Evolutionary conservation across 2,888 invertebrate species (phyloP).

Genomic region (Lamellibrachia columna): DNA sequence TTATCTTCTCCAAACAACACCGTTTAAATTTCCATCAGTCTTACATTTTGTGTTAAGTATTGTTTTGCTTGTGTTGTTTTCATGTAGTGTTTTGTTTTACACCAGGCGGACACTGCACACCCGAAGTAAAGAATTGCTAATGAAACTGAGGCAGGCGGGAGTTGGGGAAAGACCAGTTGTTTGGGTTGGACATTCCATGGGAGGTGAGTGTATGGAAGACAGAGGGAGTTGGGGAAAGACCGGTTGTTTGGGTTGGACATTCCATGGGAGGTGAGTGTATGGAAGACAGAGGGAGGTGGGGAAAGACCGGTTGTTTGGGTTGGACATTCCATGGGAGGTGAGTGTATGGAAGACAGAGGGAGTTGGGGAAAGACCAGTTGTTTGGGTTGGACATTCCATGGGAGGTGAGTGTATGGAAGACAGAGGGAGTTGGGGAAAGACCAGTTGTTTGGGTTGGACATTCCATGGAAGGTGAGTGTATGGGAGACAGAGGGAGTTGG

Average conservation of each 20-base stretch:
- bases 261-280: conserved; percentile 83
- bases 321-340: conserved; percentile 91
- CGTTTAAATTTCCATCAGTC: no score
- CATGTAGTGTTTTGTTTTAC: background rate
- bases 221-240: conserved; percentile 70
- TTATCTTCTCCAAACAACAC: no score
- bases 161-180: conserved; percentile 85
- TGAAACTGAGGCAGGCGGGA: conserved; percentile 77
- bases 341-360: background rate
- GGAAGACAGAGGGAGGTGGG: conserved; percentile 59
- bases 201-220: conserved; percentile 69
- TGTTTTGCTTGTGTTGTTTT: background rate
- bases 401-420: background rate
- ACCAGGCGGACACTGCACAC: conserved; percentile 50
- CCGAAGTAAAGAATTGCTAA: conserved; percentile 63
- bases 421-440: conserved; percentile 81
- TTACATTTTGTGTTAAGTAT: background rate
- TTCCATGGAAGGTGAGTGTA: conserved; percentile 84
- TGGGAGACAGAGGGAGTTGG: no score
- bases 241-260: conserved; percentile 89
- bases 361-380: background rate
- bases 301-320: conserved; percentile 87
- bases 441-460: conserved; percentile 91
- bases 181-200: conserved; percentile 95
- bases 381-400: background rate